A percentile compares a stretch with the other conserved stretches of the same genome.
Conservation (phyloP, 2,113 vertebrate genomes). For the Sarotherodon lohbergeri region DNA sequence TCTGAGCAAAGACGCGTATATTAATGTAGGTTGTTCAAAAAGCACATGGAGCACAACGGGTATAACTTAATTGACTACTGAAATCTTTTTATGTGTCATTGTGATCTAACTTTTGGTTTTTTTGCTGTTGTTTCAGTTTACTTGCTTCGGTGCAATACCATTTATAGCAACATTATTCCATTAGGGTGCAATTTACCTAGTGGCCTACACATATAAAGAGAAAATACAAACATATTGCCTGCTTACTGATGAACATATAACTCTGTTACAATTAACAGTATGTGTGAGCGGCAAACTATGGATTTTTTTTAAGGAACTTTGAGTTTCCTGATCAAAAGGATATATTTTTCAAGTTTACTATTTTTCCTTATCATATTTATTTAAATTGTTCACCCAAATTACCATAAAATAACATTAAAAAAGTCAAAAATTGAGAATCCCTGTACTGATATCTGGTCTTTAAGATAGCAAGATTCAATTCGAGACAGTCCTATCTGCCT, state of each 20-base stretch:
- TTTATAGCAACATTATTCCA: not conserved
- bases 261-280: not conserved
- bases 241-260: not conserved
- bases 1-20: not conserved
- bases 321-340: not conserved
- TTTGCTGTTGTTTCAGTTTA: not conserved
- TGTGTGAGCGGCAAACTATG: not conserved
- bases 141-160: not conserved
- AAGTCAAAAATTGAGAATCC: not conserved
- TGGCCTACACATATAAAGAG: not conserved
- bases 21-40: not conserved
- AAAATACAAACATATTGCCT: not conserved
- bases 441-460: not conserved
- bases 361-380: not conserved
- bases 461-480: not conserved
- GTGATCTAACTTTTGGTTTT: not conserved
- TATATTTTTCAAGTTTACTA: not conserved
- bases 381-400: not conserved
- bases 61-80: not conserved
- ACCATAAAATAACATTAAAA: not conserved
- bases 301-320: not conserved
- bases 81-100: not conserved
- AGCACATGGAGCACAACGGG: rapidly evolving
- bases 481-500: not conserved
- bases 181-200: not conserved